These are phyloP conservation scores for Magallana ariakensis DNA, from an alignment of 1,140 invertebrate genomes.

Conservation along the genomic window DNA sequence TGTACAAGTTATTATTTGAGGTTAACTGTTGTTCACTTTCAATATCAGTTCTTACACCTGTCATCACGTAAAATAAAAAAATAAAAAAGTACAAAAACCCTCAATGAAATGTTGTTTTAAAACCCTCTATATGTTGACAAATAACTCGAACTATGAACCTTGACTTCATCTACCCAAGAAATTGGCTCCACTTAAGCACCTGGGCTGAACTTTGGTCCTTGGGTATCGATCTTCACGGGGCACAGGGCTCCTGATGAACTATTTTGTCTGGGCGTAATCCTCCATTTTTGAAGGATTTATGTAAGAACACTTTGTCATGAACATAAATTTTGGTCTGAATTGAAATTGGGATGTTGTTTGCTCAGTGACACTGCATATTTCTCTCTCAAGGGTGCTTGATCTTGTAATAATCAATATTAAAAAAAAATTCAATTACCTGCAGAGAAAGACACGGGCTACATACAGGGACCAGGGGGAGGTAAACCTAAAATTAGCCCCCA, in stretches of 20 bases:
- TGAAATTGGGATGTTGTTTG: background rate
- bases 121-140: slow-evolving; percentile 5
- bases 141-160: slow-evolving; percentile 3
- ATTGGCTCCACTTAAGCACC: slow-evolving; percentile 10
- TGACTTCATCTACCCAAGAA: slow-evolving; percentile 15
- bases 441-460: background rate
- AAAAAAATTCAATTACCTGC: slow-evolving; percentile 8
- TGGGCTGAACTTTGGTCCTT: slow-evolving; percentile 21
- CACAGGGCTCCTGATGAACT: background rate
- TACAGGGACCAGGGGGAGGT: background rate
- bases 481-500: background rate
- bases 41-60: background rate
- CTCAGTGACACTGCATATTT: slow-evolving; percentile 23
- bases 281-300: slow-evolving; percentile 21
- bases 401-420: slow-evolving; percentile 7
- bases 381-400: slow-evolving; percentile 10
- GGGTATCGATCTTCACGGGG: background rate
- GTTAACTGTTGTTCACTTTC: background rate
- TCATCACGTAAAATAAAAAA: background rate
- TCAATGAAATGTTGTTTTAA: background rate
- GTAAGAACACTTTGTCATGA: background rate
- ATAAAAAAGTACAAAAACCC: background rate
- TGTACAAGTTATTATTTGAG: no score
- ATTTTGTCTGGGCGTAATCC: background rate
- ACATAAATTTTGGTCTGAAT: background rate